phyloP scores from a whole-genome alignment of 2,888 invertebrate species.

The Tetheella fluctuosa region DNA sequence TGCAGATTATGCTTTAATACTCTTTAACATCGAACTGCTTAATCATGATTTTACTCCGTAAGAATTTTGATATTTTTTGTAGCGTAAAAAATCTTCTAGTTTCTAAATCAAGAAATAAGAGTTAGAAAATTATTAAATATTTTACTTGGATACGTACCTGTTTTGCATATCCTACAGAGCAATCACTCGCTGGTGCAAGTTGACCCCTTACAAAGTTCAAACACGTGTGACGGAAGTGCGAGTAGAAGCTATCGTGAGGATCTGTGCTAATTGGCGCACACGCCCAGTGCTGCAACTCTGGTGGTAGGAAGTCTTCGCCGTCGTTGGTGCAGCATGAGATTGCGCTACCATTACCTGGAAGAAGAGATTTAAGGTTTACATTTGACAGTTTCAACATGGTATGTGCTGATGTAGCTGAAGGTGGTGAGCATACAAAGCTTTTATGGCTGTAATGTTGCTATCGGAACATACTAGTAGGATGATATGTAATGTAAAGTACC shows the following conservation, averaged over 20 bases:
- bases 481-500: no score
- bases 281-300: slow-evolving; percentile 85
- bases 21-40: no score
- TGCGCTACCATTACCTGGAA: slow-evolving; percentile 86
- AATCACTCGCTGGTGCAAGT: slow-evolving; percentile 86
- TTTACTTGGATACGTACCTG: slow-evolving; percentile 74
- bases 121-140: no score
- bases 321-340: slow-evolving; percentile 89
- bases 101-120: no score
- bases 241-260: slow-evolving; percentile 85
- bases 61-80: no score
- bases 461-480: no score
- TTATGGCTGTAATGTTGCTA: no score
- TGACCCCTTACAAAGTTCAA: slow-evolving; percentile 90
- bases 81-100: no score
- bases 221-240: slow-evolving; percentile 84
- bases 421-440: no score
- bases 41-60: no score
- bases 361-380: background rate
- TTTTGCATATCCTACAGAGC: slow-evolving; percentile 88
- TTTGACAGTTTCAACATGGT: background rate
- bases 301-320: slow-evolving; percentile 79
- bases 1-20: no score
- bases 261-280: slow-evolving; percentile 87
- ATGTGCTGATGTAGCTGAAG: no score